Evolutionary conservation across 2,888 invertebrate genomes (phyloP).

Genomic region (Nebria brevicollis): DNA sequence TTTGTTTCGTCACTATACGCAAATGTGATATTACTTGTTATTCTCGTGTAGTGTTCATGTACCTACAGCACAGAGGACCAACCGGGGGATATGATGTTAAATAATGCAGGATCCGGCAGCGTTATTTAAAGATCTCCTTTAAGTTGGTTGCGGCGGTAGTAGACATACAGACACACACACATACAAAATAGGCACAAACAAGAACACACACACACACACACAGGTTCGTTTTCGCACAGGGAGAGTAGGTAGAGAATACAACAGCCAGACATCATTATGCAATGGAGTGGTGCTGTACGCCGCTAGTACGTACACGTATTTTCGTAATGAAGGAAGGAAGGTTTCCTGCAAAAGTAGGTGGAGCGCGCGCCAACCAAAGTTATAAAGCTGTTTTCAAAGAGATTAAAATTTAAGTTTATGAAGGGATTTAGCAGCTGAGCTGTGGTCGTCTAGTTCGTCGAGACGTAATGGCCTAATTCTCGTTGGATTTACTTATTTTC

Average conservation of each 20-base stretch:
- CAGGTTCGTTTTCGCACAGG: background rate
- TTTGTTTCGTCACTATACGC: too few relatives aligned
- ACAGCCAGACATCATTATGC: conserved; percentile 42
- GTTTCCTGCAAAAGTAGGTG: conserved; percentile 32
- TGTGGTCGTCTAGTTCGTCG: conserved; percentile 39
- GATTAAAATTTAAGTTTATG: conserved; percentile 56
- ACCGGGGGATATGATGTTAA: conserved; percentile 14
- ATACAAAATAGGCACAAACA: background rate
- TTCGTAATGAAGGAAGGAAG: conserved; percentile 31
- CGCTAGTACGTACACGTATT: conserved; percentile 26
- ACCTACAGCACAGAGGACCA: conserved; percentile 2
- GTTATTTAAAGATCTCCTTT: conserved; percentile 23
- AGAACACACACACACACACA: background rate
- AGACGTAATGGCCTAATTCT: conserved; percentile 47
- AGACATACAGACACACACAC: background rate
- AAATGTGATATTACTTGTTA: background rate
- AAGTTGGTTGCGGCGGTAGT: conserved; percentile 2
- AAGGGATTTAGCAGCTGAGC: conserved; percentile 50
- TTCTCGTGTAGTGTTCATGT: background rate
- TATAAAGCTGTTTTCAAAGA: conserved; percentile 55
- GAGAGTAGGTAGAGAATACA: background rate
- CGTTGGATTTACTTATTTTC: conserved; percentile 46
- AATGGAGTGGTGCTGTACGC: conserved; percentile 12
- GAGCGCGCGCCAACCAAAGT: conserved; percentile 50
- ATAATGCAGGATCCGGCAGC: conserved; percentile 20